Evolutionary conservation across 2,888 invertebrate species (phyloP).

Genomic region (Cryptus armator): DNA sequence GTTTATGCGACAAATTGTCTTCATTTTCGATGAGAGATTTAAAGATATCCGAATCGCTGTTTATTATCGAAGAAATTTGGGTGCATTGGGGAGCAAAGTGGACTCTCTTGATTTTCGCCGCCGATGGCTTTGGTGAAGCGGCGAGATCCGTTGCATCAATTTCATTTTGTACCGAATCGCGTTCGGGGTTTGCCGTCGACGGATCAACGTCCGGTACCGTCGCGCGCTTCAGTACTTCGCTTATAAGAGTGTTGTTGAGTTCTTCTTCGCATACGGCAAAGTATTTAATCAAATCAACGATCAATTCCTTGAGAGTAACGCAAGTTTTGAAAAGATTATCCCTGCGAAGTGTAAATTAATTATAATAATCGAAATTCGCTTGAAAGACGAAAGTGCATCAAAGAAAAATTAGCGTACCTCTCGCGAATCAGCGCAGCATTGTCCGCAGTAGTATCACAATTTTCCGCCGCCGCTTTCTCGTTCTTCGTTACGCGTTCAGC

Average conservation of each 20-base stretch:
- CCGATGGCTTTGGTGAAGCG: constrained; percentile 70
- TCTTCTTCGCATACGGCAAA: constrained; percentile 92
- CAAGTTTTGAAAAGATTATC: constrained; percentile 90
- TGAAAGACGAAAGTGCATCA: not conserved
- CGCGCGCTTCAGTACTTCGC: constrained; percentile 87
- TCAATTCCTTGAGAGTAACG: constrained; percentile 88
- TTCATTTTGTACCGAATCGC: constrained; percentile 55
- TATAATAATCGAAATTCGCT: not conserved
- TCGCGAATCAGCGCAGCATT: constrained; percentile 86
- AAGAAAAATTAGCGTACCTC: constrained; percentile 85
- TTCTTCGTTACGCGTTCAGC: constrained; percentile 53
- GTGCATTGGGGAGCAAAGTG: constrained; percentile 90
- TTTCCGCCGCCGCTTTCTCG: constrained; percentile 46
- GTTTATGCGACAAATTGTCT: constrained; percentile 86
- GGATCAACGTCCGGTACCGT: constrained; percentile 30
- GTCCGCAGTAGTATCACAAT: constrained; percentile 56
- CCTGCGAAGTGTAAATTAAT: constrained; percentile 81
- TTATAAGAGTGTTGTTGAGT: constrained; percentile 91
- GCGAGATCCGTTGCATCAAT: constrained; percentile 46
- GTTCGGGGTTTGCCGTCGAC: constrained; percentile 72
- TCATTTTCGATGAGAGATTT: constrained; percentile 86
- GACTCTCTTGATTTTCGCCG: constrained; percentile 86
- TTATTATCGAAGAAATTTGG: constrained; percentile 85
- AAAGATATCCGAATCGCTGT: constrained; percentile 88
- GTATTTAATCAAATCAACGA: constrained; percentile 90